Conservation (phyloP, 2,888 invertebrate genomes). For the Seira ritae region DNA sequence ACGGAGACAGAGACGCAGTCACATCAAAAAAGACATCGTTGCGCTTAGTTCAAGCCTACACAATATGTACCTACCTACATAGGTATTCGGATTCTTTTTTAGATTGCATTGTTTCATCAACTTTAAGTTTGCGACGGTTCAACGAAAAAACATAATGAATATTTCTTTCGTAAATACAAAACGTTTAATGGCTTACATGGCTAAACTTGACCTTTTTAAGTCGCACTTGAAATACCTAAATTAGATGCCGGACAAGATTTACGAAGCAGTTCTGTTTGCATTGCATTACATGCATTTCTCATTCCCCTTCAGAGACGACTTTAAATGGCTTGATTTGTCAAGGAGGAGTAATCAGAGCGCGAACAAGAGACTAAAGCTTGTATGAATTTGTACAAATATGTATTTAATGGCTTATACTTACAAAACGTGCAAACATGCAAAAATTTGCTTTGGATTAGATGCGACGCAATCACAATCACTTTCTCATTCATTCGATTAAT, state of each 20-base stretch:
- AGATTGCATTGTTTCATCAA: constrained; percentile 41
- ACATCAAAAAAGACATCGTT: not conserved
- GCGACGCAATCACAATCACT: not conserved
- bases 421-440: no score
- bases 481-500: not conserved
- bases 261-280: no score
- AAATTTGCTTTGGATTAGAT: not conserved
- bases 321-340: not conserved
- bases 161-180: no score
- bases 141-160: constrained; percentile 41
- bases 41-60: not conserved
- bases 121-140: constrained; percentile 38
- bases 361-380: constrained; percentile 3
- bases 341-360: not conserved
- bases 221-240: no score
- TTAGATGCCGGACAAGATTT: no score
- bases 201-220: no score
- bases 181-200: no score
- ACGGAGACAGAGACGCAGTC: not conserved
- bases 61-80: constrained; percentile 14
- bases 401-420: not conserved
- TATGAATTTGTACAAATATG: not conserved
- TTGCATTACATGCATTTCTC: no score
- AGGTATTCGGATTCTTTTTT: no score
- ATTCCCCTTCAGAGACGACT: no score